phyloP scores from a whole-genome alignment of 2,797 vertebrate genomes.

The Lepilemur septentrionalis region DNA sequence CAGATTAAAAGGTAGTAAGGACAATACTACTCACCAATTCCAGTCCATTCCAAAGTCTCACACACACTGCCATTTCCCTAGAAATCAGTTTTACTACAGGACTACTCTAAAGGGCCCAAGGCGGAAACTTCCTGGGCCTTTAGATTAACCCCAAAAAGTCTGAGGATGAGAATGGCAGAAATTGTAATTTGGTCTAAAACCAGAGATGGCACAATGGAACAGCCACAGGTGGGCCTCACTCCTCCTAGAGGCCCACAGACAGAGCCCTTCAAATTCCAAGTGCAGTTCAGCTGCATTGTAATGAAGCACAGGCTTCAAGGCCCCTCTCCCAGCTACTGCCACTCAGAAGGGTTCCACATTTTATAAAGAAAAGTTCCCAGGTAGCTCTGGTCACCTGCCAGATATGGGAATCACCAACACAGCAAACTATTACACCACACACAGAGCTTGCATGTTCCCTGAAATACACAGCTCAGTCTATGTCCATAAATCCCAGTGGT shows the following conservation, averaged over 20 bases:
- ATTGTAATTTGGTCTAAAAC: neutral
- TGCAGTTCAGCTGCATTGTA: fast-evolving
- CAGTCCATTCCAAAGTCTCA: neutral
- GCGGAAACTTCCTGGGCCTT: neutral
- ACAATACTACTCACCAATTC: neutral
- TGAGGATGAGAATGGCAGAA: neutral
- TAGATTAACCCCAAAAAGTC: neutral
- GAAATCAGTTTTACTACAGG: neutral
- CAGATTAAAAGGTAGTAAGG: neutral
- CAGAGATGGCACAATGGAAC: neutral
- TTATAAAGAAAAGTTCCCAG: neutral
- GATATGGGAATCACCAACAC: neutral
- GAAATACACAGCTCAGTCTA: neutral
- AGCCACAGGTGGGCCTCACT: neutral
- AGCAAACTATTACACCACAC: neutral
- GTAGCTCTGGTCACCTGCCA: neutral
- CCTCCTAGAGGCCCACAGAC: neutral
- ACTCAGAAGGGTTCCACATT: neutral
- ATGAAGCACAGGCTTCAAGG: neutral
- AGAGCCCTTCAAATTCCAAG: neutral
- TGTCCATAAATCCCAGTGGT: neutral
- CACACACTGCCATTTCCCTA: neutral
- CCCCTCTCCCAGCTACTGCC: neutral
- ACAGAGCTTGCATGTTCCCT: neutral
- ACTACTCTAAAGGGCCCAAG: neutral